Evolutionary conservation across 2,888 invertebrate species (phyloP).

Genomic region (Aporophyla nigra): DNA sequence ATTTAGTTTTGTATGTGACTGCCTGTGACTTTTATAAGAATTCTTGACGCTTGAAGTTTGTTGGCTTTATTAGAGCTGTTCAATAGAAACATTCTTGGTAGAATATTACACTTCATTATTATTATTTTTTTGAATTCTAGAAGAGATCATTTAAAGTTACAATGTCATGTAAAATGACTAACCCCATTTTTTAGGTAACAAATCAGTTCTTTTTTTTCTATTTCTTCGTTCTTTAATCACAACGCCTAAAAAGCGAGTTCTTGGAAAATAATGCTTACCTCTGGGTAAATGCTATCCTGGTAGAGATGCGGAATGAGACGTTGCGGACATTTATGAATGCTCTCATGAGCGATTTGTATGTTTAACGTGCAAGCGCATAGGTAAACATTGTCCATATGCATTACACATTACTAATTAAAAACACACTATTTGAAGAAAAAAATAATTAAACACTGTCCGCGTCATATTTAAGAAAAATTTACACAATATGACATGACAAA

Average conservation of each 20-base stretch:
- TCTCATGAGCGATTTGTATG: neutral
- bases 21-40: neutral
- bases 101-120: neutral
- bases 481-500: neutral
- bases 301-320: constrained; percentile 23
- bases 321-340: constrained; percentile 15
- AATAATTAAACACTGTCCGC: neutral
- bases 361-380: neutral
- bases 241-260: neutral
- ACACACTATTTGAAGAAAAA: neutral
- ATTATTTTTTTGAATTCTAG: neutral
- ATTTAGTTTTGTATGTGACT: neutral
- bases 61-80: neutral
- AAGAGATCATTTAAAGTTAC: neutral
- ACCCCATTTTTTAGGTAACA: neutral
- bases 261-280: neutral
- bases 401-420: neutral
- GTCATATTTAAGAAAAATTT: neutral
- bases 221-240: neutral
- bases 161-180: neutral
- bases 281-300: constrained; percentile 27
- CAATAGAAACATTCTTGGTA: neutral
- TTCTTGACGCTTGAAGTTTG: neutral
- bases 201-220: too few species aligned
- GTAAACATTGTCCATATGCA: neutral